Evolutionary conservation across 2,888 invertebrate genomes (phyloP).

Genomic region (Anoplius nigerrimus): DNA sequence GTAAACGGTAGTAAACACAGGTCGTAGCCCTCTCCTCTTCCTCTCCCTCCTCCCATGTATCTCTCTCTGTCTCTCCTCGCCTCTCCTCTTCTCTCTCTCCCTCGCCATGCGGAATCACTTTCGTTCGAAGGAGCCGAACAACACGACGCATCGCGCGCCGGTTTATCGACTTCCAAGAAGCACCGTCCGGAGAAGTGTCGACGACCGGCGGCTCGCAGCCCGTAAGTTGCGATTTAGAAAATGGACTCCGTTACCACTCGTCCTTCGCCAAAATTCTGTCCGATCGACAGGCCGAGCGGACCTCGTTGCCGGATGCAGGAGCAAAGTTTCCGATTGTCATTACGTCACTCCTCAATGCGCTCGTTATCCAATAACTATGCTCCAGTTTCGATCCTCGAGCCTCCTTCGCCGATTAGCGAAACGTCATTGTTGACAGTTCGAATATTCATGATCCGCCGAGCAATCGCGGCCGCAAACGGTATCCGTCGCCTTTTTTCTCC

Average conservation of each 20-base stretch:
- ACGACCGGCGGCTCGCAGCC: not conserved
- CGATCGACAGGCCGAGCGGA: too few relatives aligned
- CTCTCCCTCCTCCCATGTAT: not conserved
- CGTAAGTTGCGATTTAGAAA: not conserved
- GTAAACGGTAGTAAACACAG: slow-evolving; percentile 57
- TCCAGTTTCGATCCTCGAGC: too few relatives aligned
- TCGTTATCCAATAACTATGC: too few relatives aligned
- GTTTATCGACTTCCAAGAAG: slow-evolving; percentile 23
- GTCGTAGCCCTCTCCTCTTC: slow-evolving; percentile 59
- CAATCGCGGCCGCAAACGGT: not conserved
- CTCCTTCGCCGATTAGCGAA: too few relatives aligned
- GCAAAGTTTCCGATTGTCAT: too few relatives aligned
- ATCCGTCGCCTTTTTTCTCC: not conserved
- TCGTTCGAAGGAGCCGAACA: slow-evolving; percentile 20
- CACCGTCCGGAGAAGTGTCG: slow-evolving; percentile 9
- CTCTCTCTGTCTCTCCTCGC: slow-evolving; percentile 6
- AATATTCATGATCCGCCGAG: not conserved
- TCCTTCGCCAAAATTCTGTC: not conserved
- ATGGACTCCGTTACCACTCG: not conserved
- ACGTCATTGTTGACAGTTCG: too few relatives aligned
- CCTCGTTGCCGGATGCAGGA: too few relatives aligned
- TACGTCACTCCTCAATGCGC: too few relatives aligned
- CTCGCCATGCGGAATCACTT: slow-evolving; percentile 25
- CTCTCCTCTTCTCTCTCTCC: slow-evolving; percentile 14
- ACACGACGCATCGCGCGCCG: slow-evolving; percentile 8